These are phyloP conservation scores for Tanytarsus gracilentus DNA, from an alignment of 2,888 invertebrate species.

Conservation along the genomic window DNA sequence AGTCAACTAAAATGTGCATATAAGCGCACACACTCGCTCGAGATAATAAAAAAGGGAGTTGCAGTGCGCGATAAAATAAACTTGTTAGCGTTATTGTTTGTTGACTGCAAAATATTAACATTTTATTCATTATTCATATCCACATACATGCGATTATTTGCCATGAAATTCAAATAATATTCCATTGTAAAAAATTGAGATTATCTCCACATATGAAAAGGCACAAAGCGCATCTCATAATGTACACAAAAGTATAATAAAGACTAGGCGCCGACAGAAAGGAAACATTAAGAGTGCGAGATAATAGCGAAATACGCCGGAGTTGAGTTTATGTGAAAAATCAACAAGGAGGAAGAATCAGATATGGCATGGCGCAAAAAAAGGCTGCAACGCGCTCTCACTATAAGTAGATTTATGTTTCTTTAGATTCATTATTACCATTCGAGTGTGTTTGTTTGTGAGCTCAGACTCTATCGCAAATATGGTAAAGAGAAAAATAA, in stretches of 20 bases:
- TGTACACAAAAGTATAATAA: constrained; percentile 18
- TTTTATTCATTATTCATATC: too few species aligned
- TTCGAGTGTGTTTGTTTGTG: neutral
- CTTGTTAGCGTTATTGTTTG: constrained; percentile 27
- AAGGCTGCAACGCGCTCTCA: constrained; percentile 12
- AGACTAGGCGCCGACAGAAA: constrained; percentile 28
- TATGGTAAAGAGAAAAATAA: neutral
- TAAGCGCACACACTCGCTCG: neutral
- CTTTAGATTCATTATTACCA: constrained; percentile 19
- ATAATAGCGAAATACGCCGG: neutral
- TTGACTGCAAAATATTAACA: constrained; percentile 21
- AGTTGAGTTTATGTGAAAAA: neutral
- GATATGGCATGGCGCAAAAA: constrained; percentile 26
- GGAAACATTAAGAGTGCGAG: constrained; percentile 25
- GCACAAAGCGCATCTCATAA: constrained; percentile 25
- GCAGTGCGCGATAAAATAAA: constrained; percentile 23
- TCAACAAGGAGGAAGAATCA: constrained; percentile 24
- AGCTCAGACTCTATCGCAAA: neutral
- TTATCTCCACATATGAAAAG: constrained; percentile 22
- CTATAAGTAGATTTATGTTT: constrained; percentile 19
- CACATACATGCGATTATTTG: too few species aligned
- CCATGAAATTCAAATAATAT: constrained; percentile 23
- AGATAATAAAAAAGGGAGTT: neutral
- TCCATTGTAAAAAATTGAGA: constrained; percentile 27
- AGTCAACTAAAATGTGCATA: too few species aligned